Evolutionary conservation across 2,113 vertebrate genomes (phyloP).

Genomic region (Proteles cristata): DNA sequence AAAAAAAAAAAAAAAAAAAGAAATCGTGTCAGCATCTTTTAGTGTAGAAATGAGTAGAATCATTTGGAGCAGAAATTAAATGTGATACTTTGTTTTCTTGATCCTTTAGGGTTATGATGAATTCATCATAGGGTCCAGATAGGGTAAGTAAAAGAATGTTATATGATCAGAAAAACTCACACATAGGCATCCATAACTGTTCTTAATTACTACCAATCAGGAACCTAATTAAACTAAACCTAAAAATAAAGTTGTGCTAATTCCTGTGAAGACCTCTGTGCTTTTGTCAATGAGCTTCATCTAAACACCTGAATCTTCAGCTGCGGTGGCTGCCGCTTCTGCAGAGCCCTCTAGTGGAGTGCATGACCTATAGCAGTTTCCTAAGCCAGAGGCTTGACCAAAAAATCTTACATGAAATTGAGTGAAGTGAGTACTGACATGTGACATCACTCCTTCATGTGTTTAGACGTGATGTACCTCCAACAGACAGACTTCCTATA

Average conservation of each 20-base stretch:
- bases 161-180: background rate
- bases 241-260: slow-evolving; percentile 41
- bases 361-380: background rate
- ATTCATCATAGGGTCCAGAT: background rate
- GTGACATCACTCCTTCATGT: background rate
- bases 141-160: background rate
- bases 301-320: background rate
- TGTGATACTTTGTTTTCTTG: background rate
- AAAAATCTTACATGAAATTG: background rate
- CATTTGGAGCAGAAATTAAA: background rate
- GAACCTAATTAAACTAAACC: background rate
- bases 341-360: slow-evolving; percentile 75
- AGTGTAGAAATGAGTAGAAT: background rate
- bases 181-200: background rate
- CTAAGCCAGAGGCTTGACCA: background rate
- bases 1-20: background rate
- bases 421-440: background rate
- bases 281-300: background rate
- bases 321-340: slow-evolving; percentile 27
- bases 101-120: background rate
- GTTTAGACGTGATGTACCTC: background rate
- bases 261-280: background rate
- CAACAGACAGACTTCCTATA: background rate
- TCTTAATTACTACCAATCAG: slow-evolving; percentile 4
- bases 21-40: background rate